Evolutionary conservation across 2,888 invertebrate species (phyloP), one percentile per base, ranked within the genome.

Genomic region (Melipona bicolor): DNA sequence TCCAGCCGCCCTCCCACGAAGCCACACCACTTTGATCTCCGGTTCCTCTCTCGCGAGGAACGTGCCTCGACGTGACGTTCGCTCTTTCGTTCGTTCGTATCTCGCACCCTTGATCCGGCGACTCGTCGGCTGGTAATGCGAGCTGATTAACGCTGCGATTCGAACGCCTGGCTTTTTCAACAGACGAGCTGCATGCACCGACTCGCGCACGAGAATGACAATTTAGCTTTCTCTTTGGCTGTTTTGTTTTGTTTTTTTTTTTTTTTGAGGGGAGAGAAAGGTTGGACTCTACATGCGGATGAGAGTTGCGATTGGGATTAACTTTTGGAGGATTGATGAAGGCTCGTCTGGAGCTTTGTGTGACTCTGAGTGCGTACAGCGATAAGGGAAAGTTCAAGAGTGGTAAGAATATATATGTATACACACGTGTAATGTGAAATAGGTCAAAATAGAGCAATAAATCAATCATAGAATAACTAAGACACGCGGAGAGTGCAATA

Each of bases 11-110:
- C 87, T 87, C 79, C 81, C n/a, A 43, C 84, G 64, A 79, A 79
- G 68, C 85, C 78, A 82, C 83, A 80, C 83, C 87, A 89, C 90
- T 89, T 89, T 90, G 89, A 88, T 90, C 90, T 88, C 87, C 50
- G 64, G 71, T 59, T 76, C 32, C 78, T 72, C 78, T 72, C 70
- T 82, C 71, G 77, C 68, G 82, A 70, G 78, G 59, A 77, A 78
- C 78, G 67, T 79, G 68, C 78, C 83, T 59, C 71, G 69, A 72
- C 77, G 79, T 79, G 73, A 77, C 70, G 71, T 32, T 56, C 24
- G 50, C 43, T 56, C 27, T 67, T 79, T 24, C 71, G 68, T 52
- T 78, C 24, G 50, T 32, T 56, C 32, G 32, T 56, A 43, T 62
- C 64, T 56, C 61, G 13, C 62, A 43, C 56, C 61, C 13, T 67